Percentiles rank a stretch among this genome's conserved stretches.
Conservation (phyloP, 37 sponge, comb jelly and placozoan species). For the Chondrosia reniformis region DNA sequence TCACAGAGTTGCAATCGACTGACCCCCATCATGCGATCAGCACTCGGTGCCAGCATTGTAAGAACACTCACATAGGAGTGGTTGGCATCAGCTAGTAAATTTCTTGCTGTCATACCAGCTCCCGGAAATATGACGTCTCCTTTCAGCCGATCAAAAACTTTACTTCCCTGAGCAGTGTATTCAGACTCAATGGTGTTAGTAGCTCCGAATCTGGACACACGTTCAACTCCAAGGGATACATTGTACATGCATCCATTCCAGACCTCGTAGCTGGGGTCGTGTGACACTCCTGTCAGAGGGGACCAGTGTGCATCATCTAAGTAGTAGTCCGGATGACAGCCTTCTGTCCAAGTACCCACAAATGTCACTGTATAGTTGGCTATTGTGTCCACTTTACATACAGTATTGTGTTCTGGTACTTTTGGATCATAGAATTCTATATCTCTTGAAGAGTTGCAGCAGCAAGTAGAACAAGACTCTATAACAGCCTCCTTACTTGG, state of each 20-base stretch:
- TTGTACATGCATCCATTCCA: constrained; percentile 24
- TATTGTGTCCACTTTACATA: not conserved
- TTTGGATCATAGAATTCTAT: constrained; percentile 25
- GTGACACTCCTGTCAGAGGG: constrained; percentile 18
- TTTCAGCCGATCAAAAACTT: not conserved
- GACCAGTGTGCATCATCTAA: not conserved
- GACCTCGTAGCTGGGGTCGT: constrained; percentile 4
- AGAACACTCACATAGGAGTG: not conserved
- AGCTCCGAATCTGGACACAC: not conserved
- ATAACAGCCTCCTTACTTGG: too few relatives aligned
- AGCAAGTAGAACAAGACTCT: constrained; percentile 7
- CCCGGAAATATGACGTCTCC: not conserved
- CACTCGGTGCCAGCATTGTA: constrained; percentile 16
- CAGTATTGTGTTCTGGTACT: not conserved
- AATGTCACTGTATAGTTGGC: constrained; percentile 17
- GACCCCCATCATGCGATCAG: constrained; percentile 22
- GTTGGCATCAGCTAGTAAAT: not conserved
- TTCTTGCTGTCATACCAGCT: not conserved
- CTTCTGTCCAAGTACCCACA: not conserved
- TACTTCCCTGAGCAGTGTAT: not conserved
- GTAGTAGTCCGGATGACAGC: constrained; percentile 20
- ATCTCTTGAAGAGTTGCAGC: constrained; percentile 2
- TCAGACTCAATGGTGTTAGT: not conserved
- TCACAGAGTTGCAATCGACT: not conserved
- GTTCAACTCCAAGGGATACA: not conserved